A percentile compares a stretch with the other conserved stretches of the same genome.
phyloP scores from a whole-genome alignment of 2,888 invertebrate genomes.

The Ectemnius continuus region DNA sequence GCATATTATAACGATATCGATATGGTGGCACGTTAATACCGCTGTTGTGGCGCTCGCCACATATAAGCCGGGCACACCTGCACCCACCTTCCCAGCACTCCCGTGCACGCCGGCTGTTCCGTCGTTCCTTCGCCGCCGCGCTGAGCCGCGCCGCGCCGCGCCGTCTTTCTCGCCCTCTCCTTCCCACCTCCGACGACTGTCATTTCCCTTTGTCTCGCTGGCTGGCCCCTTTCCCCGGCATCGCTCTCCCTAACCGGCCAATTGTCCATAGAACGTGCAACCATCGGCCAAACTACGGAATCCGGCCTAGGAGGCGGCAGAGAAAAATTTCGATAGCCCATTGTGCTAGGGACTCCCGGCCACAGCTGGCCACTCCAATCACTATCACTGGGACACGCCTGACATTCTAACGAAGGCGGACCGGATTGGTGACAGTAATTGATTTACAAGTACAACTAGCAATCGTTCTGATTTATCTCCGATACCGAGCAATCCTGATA shows the following conservation, averaged over 20 bases:
- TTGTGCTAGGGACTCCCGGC: too few relatives aligned
- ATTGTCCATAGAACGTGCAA: neutral
- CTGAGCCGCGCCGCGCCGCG: too few relatives aligned
- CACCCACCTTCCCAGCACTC: constrained; percentile 51
- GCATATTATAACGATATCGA: constrained; percentile 70
- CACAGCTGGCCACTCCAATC: too few relatives aligned
- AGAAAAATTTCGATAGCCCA: too few relatives aligned
- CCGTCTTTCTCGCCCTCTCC: constrained; percentile 22
- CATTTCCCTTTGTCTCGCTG: constrained; percentile 26
- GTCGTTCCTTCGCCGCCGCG: constrained; percentile 42
- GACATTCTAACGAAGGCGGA: constrained; percentile 29
- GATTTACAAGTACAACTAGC: constrained; percentile 30
- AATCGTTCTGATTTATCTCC: constrained; percentile 34
- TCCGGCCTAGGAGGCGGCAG: too few relatives aligned
- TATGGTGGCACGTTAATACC: constrained; percentile 63
- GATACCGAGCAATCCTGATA: constrained; percentile 27
- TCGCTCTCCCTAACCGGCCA: neutral
- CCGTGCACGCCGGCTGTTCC: constrained; percentile 59
- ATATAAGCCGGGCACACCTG: constrained; percentile 59
- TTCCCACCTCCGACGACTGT: neutral
- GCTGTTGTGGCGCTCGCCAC: constrained; percentile 52
- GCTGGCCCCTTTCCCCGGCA: constrained; percentile 10
- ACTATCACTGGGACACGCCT: neutral
- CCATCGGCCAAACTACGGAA: too few relatives aligned
- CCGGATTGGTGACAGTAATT: constrained; percentile 29